Evolutionary conservation across 2,113 vertebrate genomes (phyloP).

Genomic region (Alligator mississippiensis): DNA sequence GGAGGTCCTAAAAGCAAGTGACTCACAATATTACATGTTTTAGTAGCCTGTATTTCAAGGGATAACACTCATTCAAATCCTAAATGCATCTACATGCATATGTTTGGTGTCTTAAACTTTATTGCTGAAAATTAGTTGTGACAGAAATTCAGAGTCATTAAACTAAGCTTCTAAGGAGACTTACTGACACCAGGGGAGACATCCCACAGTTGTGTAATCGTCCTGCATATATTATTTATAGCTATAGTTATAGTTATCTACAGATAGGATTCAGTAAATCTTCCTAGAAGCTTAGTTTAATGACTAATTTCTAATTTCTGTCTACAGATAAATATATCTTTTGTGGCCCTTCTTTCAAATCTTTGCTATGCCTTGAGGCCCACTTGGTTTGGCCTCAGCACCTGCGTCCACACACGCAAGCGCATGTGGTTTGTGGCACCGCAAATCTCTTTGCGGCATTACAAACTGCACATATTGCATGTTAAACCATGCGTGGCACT

Average conservation of each 20-base stretch:
- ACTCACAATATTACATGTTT: background rate
- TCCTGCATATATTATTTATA: background rate
- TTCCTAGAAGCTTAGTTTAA: too few species aligned
- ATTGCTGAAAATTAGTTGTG: background rate
- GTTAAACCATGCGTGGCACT: too few species aligned
- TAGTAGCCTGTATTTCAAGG: background rate
- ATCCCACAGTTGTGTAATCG: background rate
- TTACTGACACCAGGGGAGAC: background rate
- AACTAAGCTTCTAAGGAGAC: background rate
- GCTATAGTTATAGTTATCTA: too few species aligned
- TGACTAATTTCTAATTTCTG: background rate
- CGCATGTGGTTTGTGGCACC: background rate
- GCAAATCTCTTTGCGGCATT: too few species aligned
- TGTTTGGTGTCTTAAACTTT: background rate
- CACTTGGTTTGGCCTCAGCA: too few species aligned
- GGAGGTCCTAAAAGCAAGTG: background rate
- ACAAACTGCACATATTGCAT: too few species aligned
- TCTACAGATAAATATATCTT: background rate
- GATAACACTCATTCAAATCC: background rate
- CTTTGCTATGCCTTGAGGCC: background rate
- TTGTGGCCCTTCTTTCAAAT: background rate
- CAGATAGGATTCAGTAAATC: too few species aligned
- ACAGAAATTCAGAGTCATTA: background rate
- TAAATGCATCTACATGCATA: background rate
- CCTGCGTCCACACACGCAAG: background rate